Base-by-base conservation (phyloP, 2,797 vertebrate genomes). In the Pantherophis vulpinus region DNA sequence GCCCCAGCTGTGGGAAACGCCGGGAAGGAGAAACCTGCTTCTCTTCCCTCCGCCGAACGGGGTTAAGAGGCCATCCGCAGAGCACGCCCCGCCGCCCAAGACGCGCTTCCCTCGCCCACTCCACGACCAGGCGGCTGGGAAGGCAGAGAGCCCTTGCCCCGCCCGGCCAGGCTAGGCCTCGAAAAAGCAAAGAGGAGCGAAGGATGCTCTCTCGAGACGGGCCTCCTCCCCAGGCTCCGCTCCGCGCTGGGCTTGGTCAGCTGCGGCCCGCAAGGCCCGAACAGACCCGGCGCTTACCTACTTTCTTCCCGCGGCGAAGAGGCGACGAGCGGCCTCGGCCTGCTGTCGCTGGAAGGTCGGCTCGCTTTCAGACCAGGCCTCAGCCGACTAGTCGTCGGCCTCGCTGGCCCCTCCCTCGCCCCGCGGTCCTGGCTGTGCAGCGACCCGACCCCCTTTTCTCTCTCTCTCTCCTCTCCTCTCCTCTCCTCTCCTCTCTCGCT, bases 351-450 rank as follows among this genome's bases (percentile, higher is more conserved):
- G 42, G 13, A 9, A 58, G 25, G 88, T 51, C 88, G 92, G 16
- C 37, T 70, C 23, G 16, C 60, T 87, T 51, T 66, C 54, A 37
- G 79, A n/a, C 8, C 16, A 37, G 47, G 59, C 89, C 89, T 47
- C 25, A 89, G 86, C 86, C 86, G 32, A n/a, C 87, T 32, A 88
- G 16, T 88, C 8, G 74, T 86, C 93, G 91, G 93, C 60, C 92
- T 90, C 54, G 51, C 94, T 93, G 91, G 59, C 95, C 94, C 88
- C 94, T 94, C 93, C 94, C 94, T 94, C 96, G 59, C 92, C 95
- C 95, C 94, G 93, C 94, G 93, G 94, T 91, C 87, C 93, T 86
- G 89, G 92, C 93, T 74, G 58, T 94, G 96, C 95, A 74, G 94
- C 95, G 87, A 88, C 74, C 74, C 87, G 93, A 92, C 93, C 88